Percentiles rank a stretch among this genome's conserved stretches.
Evolutionary conservation across 2,113 vertebrate genomes (phyloP).

Genomic region (Candoia aspera): DNA sequence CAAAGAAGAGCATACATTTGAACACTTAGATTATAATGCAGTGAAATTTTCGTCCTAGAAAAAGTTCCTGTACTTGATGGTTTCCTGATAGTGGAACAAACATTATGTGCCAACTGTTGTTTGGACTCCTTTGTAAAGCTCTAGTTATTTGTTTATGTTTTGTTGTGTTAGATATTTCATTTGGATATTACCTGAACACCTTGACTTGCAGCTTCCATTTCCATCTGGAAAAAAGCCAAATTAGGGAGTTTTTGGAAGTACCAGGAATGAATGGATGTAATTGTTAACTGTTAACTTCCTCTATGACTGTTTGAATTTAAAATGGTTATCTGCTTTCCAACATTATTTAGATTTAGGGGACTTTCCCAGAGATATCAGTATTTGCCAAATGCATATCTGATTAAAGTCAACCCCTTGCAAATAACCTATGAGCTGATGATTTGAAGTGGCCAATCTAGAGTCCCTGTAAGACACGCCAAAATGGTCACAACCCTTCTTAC

Average conservation of each 20-base stretch:
- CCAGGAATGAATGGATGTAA: background rate
- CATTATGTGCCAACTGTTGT: background rate
- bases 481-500: background rate
- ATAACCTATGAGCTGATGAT: background rate
- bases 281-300: background rate
- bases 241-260: background rate
- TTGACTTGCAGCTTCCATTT: background rate
- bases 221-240: background rate
- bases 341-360: background rate
- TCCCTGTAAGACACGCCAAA: background rate
- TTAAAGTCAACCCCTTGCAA: background rate
- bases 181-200: background rate
- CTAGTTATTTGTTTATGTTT: background rate
- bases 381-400: background rate
- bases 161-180: background rate
- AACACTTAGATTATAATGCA: background rate
- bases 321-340: background rate
- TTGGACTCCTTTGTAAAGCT: background rate
- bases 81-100: background rate
- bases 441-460: background rate
- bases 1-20: background rate
- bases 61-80: background rate
- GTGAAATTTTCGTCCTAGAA: background rate
- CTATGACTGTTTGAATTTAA: background rate
- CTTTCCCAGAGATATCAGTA: background rate